Percentiles rank a stretch among this genome's conserved stretches.
Conservation (phyloP, 2,888 invertebrate genomes). For the Lepidocyrtoides sp. region DNA sequence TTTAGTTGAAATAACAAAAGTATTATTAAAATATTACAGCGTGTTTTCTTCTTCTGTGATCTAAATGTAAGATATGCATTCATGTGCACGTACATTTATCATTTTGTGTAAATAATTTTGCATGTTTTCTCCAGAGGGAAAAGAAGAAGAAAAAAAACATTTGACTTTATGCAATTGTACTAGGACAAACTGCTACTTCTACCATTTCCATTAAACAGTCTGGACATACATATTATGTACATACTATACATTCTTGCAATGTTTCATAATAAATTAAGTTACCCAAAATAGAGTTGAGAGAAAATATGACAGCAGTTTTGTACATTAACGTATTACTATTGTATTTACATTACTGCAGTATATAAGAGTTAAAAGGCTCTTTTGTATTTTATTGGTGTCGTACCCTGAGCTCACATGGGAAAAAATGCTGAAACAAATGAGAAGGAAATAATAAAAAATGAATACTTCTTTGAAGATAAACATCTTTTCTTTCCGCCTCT, state of each 20-base stretch:
- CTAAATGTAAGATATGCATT: background rate
- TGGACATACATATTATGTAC: background rate
- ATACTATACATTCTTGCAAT: conserved; percentile 2
- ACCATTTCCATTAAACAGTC: conserved; percentile 16
- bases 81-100: background rate
- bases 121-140: conserved; percentile 17
- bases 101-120: background rate
- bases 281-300: background rate
- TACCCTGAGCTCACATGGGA: background rate
- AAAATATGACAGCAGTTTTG: background rate
- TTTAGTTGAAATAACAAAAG: background rate
- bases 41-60: background rate
- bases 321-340: background rate
- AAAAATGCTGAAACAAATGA: conserved; percentile 9
- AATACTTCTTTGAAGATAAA: conserved; percentile 16
- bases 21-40: background rate
- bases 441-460: conserved; percentile 39
- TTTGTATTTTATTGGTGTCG: background rate
- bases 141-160: background rate
- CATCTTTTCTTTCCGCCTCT: background rate
- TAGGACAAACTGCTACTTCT: no score
- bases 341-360: background rate
- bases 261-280: conserved; percentile 28
- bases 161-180: conserved; percentile 30
- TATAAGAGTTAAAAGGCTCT: background rate